Percentiles rank a stretch among this genome's conserved stretches.
Conservation (phyloP, 1,140 invertebrate species). For the Saccostrea glomerata region DNA sequence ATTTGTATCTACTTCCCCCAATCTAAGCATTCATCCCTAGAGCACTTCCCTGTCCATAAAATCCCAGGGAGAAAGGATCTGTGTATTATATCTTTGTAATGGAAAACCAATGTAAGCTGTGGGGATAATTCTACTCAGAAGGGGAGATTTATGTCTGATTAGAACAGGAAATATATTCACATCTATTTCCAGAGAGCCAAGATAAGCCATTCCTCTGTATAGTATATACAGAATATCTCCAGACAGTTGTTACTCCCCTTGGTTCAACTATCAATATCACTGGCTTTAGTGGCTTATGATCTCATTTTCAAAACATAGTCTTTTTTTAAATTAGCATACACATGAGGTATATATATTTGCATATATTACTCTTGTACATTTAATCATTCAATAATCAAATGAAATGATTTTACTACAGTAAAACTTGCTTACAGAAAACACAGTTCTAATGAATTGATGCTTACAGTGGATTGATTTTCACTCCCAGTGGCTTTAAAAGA, state of each 20-base stretch:
- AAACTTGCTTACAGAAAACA: no score
- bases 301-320: no score
- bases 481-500: no score
- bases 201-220: neutral
- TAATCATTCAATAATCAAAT: no score
- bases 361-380: no score
- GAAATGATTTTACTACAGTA: no score
- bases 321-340: no score
- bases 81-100: neutral
- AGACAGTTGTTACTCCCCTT: neutral
- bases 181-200: neutral
- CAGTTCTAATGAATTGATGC: no score
- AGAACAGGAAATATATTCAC: neutral
- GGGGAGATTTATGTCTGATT: conserved; percentile 4
- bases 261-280: neutral
- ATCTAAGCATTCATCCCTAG: neutral
- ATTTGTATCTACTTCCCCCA: conserved; percentile 31
- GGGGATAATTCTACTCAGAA: neutral
- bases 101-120: neutral
- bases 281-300: no score
- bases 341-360: no score
- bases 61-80: neutral
- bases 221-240: neutral
- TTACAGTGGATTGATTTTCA: no score
- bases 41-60: neutral